Conservation (phyloP, 2,113 vertebrate genomes). For the Natator depressus region DNA sequence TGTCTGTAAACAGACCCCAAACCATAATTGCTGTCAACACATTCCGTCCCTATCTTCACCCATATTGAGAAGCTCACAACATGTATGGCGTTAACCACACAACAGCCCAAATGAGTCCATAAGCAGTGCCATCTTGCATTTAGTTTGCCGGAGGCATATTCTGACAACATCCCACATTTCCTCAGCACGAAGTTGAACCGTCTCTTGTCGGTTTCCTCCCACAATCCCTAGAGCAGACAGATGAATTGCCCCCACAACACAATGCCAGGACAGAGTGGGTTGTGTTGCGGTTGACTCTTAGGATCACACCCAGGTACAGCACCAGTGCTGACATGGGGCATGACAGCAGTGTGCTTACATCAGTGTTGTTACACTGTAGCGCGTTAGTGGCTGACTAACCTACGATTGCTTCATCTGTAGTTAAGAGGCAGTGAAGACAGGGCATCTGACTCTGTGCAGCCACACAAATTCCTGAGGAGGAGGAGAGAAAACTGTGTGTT, state of each 20-base stretch:
- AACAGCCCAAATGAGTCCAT: too few relatives aligned
- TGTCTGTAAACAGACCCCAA: too few relatives aligned
- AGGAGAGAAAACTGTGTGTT: background rate
- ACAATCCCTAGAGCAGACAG: background rate
- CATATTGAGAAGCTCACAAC: too few relatives aligned
- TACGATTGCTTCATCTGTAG: background rate
- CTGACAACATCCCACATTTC: background rate
- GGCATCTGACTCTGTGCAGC: background rate
- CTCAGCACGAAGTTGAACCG: conserved; percentile 4
- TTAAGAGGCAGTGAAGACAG: background rate
- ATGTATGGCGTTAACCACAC: too few relatives aligned
- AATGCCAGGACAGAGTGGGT: background rate
- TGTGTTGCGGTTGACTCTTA: background rate
- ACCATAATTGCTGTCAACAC: too few relatives aligned
- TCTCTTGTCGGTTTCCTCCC: background rate
- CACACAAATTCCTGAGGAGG: background rate
- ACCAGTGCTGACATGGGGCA: background rate
- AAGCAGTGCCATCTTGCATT: background rate
- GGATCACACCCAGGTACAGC: background rate
- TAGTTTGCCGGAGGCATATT: background rate
- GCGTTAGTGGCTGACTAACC: too few relatives aligned
- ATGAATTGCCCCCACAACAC: background rate
- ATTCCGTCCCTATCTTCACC: too few relatives aligned
- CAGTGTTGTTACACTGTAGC: too few relatives aligned
- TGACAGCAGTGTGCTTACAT: background rate